Evolutionary conservation across 2,888 invertebrate genomes (phyloP).

Genomic region (Stenolophus ochropezus): DNA sequence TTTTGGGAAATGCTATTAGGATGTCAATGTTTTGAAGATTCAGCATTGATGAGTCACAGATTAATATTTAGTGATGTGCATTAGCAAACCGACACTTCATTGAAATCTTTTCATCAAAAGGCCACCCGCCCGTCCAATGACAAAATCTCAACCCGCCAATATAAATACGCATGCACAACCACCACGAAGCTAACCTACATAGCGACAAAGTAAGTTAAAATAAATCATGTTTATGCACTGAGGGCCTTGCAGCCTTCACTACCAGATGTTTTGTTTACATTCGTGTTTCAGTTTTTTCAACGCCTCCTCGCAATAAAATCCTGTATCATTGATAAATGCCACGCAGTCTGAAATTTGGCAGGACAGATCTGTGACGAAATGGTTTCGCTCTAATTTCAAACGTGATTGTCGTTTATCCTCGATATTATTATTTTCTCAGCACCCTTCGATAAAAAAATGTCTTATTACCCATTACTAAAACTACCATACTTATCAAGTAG

Average conservation of each 20-base stretch:
- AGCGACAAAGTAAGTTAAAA: constrained; percentile 37
- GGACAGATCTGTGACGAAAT: constrained; percentile 35
- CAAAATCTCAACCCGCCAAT: constrained; percentile 41
- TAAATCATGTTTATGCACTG: constrained; percentile 51
- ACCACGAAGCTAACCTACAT: constrained; percentile 53
- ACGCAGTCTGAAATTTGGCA: constrained; percentile 41
- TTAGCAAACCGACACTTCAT: constrained; percentile 14
- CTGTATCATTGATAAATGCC: constrained; percentile 49
- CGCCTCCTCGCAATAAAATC: constrained; percentile 32
- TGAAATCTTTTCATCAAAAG: constrained; percentile 41
- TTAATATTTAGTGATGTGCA: constrained; percentile 21
- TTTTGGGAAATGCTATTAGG: background rate
- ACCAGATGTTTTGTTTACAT: constrained; percentile 56
- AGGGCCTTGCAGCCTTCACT: constrained; percentile 40
- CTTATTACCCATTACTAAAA: too few species aligned
- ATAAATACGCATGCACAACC: constrained; percentile 37
- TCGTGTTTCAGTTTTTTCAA: constrained; percentile 40
- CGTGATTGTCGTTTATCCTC: constrained; percentile 36
- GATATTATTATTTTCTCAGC: constrained; percentile 18
- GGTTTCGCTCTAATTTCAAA: constrained; percentile 37
- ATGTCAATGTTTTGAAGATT: background rate
- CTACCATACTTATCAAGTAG: too few species aligned
- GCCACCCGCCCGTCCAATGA: constrained; percentile 28
- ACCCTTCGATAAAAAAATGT: constrained; percentile 5
- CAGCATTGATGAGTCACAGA: background rate